A percentile compares a stretch with the other conserved stretches of the same genome.
phyloP scores from a whole-genome alignment of 2,797 vertebrate species.

The Moxostoma hubbsi region DNA sequence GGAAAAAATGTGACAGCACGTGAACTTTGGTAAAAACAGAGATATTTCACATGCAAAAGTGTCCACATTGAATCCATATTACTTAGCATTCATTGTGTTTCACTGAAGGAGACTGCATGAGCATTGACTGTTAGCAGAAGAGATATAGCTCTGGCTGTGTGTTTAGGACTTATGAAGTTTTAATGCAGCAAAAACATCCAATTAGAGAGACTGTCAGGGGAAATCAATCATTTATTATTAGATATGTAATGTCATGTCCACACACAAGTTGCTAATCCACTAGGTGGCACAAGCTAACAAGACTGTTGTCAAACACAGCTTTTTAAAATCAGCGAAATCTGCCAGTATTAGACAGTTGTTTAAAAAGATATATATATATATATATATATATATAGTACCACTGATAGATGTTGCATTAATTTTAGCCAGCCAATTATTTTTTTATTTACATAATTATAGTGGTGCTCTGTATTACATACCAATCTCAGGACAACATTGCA shows the following conservation, averaged over 20 bases:
- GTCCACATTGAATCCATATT: constrained; percentile 28
- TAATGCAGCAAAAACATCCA: constrained; percentile 28
- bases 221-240: constrained; percentile 49
- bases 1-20: neutral
- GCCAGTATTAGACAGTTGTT: constrained; percentile 16
- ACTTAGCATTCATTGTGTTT: constrained; percentile 17
- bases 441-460: constrained; percentile 49
- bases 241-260: constrained; percentile 30
- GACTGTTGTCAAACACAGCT: constrained; percentile 44
- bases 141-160: neutral
- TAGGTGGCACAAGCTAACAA: constrained; percentile 63
- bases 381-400: neutral
- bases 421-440: constrained; percentile 8
- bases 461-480: constrained; percentile 40
- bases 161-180: constrained; percentile 17
- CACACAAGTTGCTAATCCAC: constrained; percentile 52
- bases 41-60: constrained; percentile 10
- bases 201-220: constrained; percentile 21
- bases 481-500: constrained; percentile 42
- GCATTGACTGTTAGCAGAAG: constrained; percentile 5
- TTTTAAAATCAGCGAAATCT: constrained; percentile 22
- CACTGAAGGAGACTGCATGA: constrained; percentile 14
- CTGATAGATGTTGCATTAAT: constrained; percentile 4
- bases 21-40: constrained; percentile 2
- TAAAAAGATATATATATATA: neutral